These are phyloP conservation scores for Abrostola triplasia DNA, from an alignment of 2,888 invertebrate species.

Conservation along the genomic window DNA sequence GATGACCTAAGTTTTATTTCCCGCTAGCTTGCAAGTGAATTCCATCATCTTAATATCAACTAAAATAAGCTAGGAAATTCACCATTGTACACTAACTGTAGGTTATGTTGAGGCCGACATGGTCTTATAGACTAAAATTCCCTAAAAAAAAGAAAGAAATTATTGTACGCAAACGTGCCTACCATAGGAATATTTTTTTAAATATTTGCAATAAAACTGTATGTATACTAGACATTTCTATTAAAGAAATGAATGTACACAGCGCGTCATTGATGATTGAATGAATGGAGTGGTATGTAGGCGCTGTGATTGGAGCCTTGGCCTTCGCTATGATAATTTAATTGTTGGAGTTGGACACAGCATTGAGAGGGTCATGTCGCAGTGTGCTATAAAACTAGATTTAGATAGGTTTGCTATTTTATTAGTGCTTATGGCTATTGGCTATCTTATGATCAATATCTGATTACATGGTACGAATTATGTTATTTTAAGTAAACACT, in stretches of 20 bases:
- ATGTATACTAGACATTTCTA: not conserved
- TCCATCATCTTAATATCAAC: no score
- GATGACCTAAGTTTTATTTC: no score
- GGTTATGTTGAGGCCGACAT: no score
- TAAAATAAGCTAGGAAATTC: no score
- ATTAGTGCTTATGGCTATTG: not conserved
- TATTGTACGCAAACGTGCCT: no score
- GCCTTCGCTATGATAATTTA: conserved; percentile 80
- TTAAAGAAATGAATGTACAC: not conserved
- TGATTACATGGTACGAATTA: no score
- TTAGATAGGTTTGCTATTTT: conserved; percentile 12
- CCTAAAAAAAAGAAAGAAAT: no score
- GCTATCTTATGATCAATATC: not conserved
- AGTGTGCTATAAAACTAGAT: conserved; percentile 27
- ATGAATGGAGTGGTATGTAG: conserved; percentile 61
- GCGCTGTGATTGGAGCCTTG: conserved; percentile 68
- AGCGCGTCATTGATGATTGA: conserved; percentile 39
- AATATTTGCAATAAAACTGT: not conserved
- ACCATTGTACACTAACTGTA: no score
- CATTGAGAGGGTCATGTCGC: conserved; percentile 33
- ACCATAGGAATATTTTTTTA: no score
- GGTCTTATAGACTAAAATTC: no score
- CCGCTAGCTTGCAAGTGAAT: no score
- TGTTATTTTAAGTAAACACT: no score
- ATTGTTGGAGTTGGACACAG: conserved; percentile 45